A percentile compares a stretch with the other conserved stretches of the same genome.
Evolutionary conservation across 2,888 invertebrate species (phyloP).

Genomic region (Cosmorhoe ocellata): DNA sequence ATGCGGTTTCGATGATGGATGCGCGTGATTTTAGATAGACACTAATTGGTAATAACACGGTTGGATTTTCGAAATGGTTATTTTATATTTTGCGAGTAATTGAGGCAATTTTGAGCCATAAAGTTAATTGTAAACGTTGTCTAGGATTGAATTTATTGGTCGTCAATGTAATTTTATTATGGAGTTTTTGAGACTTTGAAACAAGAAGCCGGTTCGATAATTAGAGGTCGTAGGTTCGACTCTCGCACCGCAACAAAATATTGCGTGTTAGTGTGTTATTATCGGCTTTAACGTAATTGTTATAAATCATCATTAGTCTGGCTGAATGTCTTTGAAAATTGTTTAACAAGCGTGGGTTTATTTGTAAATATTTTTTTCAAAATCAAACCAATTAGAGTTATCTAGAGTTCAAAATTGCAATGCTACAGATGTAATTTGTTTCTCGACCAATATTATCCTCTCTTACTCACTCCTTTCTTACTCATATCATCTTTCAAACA

Average conservation of each 20-base stretch:
- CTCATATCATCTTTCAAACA: no score
- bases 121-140: conserved; percentile 31
- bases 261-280: conserved; percentile 14
- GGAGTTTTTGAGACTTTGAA: not conserved
- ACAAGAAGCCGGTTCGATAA: conserved; percentile 17
- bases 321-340: not conserved
- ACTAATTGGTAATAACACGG: conserved; percentile 37
- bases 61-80: conserved; percentile 24
- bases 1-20: conserved; percentile 35
- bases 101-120: conserved; percentile 35
- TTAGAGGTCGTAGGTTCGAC: conserved; percentile 13
- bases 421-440: no score
- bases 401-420: no score
- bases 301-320: not conserved
- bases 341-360: no score
- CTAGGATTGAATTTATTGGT: conserved; percentile 22
- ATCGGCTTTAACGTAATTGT: conserved; percentile 3
- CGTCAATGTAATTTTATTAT: conserved; percentile 4
- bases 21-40: conserved; percentile 27
- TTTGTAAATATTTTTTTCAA: no score
- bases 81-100: conserved; percentile 34
- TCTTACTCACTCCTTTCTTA: no score
- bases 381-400: no score
- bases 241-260: conserved; percentile 11
- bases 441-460: no score